A percentile compares a stretch with the other conserved stretches of the same genome.
Evolutionary conservation across 2,113 vertebrate species (phyloP).

Genomic region (Sorex fumeus): DNA sequence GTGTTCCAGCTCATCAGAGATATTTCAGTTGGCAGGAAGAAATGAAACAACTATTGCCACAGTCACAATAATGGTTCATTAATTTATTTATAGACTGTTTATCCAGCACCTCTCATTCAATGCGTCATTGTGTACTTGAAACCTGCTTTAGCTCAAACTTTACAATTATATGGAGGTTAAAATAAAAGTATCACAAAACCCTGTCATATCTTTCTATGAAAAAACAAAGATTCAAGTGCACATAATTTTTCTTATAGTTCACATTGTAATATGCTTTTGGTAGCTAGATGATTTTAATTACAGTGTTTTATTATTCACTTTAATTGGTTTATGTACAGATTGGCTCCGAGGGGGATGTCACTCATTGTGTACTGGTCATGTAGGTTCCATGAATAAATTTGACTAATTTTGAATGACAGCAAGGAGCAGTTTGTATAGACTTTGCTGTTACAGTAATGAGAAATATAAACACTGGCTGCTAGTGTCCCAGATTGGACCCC

Average conservation of each 20-base stretch:
- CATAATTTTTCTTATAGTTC: slow-evolving; percentile 28
- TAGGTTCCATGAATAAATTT: slow-evolving; percentile 22
- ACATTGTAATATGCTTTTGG: slow-evolving; percentile 26
- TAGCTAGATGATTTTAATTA: not conserved
- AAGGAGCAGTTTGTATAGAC: not conserved
- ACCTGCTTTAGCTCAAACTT: not conserved
- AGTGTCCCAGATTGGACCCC: not conserved
- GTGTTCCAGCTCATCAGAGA: not conserved
- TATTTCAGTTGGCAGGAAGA: not conserved
- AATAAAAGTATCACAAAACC: not conserved
- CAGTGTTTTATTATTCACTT: slow-evolving; percentile 7
- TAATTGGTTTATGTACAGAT: not conserved
- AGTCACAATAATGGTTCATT: not conserved
- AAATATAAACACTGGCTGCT: not conserved
- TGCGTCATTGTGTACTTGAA: not conserved
- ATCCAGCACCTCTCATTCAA: not conserved
- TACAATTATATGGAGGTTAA: not conserved
- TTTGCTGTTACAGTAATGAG: not conserved
- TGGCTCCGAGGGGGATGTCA: not conserved
- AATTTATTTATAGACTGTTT: not conserved
- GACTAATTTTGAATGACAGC: slow-evolving; percentile 19
- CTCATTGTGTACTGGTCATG: not conserved
- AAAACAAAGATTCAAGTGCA: not conserved
- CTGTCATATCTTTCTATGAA: not conserved
- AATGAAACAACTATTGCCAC: not conserved